Evolutionary conservation across 2,888 invertebrate species (phyloP).

Genomic region (Loripinus fragilis): DNA sequence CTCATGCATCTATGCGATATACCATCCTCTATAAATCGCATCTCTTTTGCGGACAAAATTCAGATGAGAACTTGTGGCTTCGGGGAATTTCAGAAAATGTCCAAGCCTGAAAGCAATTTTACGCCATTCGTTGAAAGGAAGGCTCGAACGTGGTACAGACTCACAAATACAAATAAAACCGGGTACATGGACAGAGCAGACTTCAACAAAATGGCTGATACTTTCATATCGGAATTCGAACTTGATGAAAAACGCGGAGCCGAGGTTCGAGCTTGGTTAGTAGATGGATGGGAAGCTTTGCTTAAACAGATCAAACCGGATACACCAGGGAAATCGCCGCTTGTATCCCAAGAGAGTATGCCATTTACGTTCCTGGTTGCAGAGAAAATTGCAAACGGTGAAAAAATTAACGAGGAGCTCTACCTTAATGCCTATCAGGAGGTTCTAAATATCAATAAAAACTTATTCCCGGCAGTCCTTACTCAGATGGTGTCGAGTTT

Average conservation of each 20-base stretch:
- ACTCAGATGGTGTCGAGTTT: constrained; percentile 66
- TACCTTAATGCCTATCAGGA: constrained; percentile 67
- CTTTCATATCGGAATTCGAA: constrained; percentile 63
- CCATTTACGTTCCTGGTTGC: constrained; percentile 58
- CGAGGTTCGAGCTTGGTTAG: constrained; percentile 66
- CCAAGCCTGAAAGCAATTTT: background rate
- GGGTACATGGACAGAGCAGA: constrained; percentile 64
- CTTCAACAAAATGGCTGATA: constrained; percentile 64
- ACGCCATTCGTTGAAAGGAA: constrained; percentile 57
- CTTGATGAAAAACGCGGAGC: constrained; percentile 55
- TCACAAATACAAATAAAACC: constrained; percentile 68
- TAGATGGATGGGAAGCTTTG: constrained; percentile 67
- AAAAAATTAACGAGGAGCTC: constrained; percentile 67
- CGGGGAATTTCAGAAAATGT: background rate
- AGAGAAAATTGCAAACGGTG: constrained; percentile 58
- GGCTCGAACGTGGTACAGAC: constrained; percentile 69
- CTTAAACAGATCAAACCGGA: constrained; percentile 38
- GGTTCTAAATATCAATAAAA: constrained; percentile 55
- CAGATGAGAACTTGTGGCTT: background rate
- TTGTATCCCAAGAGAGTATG: constrained; percentile 38
- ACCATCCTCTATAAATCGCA: too few relatives aligned
- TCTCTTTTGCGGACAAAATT: too few relatives aligned
- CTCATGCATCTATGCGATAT: too few relatives aligned
- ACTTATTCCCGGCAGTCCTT: constrained; percentile 61
- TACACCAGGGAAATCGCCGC: constrained; percentile 31